Percentiles rank a stretch among this genome's conserved stretches.
Conservation (phyloP, 2,113 vertebrate genomes). For the Microtus montanus region DNA sequence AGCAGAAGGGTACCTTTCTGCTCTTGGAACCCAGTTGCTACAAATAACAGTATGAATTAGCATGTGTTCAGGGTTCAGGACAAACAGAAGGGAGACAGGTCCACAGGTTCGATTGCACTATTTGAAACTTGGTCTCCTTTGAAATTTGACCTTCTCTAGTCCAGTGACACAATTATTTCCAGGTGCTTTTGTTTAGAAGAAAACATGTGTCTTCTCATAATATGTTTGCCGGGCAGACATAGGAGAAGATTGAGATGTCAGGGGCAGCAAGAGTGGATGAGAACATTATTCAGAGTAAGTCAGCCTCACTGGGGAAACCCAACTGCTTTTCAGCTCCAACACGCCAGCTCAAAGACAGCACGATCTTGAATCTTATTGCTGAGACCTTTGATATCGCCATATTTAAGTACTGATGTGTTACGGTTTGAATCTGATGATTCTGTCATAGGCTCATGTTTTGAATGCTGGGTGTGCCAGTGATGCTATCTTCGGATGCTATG, state of each 20-base stretch:
- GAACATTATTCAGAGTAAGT: neutral
- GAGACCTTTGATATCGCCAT: neutral
- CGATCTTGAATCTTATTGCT: neutral
- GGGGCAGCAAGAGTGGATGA: neutral
- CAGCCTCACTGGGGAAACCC: neutral
- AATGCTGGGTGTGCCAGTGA: neutral
- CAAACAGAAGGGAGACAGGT: neutral
- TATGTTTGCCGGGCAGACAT: neutral
- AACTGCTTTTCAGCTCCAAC: neutral
- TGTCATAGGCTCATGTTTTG: neutral
- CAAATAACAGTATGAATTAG: conserved; percentile 19
- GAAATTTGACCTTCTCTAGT: neutral
- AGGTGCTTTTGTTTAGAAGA: neutral
- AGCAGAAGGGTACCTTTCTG: conserved; percentile 3
- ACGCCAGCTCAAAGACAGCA: neutral
- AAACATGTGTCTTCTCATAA: neutral
- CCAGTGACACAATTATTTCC: neutral
- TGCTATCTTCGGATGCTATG: neutral
- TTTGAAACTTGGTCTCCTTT: neutral
- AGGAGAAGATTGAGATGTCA: neutral
- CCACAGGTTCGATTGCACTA: neutral
- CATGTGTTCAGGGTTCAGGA: neutral
- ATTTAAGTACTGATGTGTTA: neutral
- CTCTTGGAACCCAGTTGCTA: conserved; percentile 1
- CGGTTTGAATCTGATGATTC: neutral